These are phyloP conservation scores for Gallinago paraguaiae DNA, from an alignment of 2,113 vertebrate genomes.

Conservation along the genomic window DNA sequence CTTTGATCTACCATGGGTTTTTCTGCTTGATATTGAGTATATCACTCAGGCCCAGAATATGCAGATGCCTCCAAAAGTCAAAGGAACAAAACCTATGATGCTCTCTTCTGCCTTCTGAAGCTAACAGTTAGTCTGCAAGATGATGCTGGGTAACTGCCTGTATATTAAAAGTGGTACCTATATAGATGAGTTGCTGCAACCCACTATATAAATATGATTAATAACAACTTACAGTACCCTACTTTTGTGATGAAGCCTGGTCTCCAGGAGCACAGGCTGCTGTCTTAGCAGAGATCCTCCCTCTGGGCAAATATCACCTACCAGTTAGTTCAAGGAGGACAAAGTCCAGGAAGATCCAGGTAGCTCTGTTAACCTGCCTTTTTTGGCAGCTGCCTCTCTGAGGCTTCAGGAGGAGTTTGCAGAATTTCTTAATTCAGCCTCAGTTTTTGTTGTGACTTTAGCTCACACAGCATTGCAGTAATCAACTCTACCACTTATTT, in stretches of 20 bases:
- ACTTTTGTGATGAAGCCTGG: neutral
- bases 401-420: neutral
- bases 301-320: neutral
- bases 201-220: neutral
- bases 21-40: neutral
- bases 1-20: neutral
- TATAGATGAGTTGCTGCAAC: neutral
- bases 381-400: neutral
- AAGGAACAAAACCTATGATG: neutral
- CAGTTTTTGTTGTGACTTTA: neutral
- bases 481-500: neutral
- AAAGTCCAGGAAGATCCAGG: neutral
- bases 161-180: neutral
- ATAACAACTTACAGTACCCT: neutral
- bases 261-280: neutral
- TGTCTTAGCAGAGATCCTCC: neutral
- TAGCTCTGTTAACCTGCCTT: neutral
- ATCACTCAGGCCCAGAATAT: neutral
- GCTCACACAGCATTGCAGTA: neutral
- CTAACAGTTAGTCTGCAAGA: neutral
- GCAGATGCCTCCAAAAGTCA: neutral
- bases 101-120: neutral
- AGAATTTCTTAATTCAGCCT: neutral
- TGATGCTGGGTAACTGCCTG: neutral
- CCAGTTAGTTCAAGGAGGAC: neutral